These are phyloP conservation scores for Malurus leucopterus DNA, from an alignment of 2,797 vertebrate species.

Conservation along the genomic window DNA sequence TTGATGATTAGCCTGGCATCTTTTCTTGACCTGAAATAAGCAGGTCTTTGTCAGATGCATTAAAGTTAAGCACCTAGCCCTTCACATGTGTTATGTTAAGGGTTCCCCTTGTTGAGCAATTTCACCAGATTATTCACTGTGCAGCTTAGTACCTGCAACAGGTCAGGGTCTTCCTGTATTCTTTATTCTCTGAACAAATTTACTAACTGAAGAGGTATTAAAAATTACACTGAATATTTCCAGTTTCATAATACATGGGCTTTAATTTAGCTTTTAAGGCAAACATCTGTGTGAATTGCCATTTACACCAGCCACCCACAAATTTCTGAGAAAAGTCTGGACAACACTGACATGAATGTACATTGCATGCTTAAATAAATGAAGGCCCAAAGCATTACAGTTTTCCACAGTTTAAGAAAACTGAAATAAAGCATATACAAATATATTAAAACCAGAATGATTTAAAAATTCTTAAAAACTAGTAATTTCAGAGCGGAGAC, in stretches of 20 bases:
- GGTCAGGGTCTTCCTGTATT: not conserved
- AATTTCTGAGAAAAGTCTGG: not conserved
- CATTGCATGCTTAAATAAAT: not conserved
- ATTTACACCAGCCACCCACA: not conserved
- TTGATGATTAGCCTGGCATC: not conserved
- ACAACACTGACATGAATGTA: not conserved
- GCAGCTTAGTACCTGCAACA: not conserved
- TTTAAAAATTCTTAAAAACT: not conserved
- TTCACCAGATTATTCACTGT: not conserved
- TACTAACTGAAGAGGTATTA: not conserved
- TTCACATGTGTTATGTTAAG: not conserved
- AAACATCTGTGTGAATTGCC: not conserved
- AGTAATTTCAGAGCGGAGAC: not conserved
- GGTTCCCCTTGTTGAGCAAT: not conserved
- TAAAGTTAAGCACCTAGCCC: not conserved
- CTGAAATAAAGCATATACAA: not conserved
- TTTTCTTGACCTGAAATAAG: not conserved
- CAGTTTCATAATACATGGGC: not conserved
- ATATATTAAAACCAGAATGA: not conserved
- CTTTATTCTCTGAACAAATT: not conserved
- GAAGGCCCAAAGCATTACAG: not conserved
- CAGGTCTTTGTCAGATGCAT: not conserved
- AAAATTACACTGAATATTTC: not conserved
- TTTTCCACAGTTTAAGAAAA: not conserved
- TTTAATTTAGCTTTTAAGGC: not conserved